Percentiles rank a stretch among this genome's conserved stretches.
phyloP scores from a whole-genome alignment of 2,797 vertebrate species.

The Anguilla megastoma region DNA sequence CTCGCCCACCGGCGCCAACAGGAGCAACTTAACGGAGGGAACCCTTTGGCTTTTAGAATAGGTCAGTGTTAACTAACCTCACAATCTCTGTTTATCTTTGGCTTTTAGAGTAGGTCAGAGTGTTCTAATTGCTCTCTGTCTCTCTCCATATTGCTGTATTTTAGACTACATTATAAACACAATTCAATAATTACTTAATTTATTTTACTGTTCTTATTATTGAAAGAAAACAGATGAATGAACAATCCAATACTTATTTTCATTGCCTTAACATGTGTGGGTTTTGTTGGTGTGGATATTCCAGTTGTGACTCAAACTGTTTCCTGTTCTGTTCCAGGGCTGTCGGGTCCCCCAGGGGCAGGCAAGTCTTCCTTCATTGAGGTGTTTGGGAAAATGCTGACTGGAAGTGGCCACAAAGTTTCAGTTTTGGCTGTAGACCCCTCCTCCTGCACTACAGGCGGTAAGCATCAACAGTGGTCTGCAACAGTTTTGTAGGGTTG shows the following conservation, averaged over 20 bases:
- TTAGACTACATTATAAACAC: not conserved
- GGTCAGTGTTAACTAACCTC: slow-evolving; percentile 75
- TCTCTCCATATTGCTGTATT: not conserved
- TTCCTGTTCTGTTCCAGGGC: slow-evolving; percentile 67
- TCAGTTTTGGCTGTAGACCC: slow-evolving; percentile 95
- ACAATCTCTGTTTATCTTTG: not conserved
- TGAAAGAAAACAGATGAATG: not conserved
- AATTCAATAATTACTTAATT: not conserved
- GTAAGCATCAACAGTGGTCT: slow-evolving; percentile 65
- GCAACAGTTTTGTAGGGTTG: not conserved
- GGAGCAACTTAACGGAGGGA: slow-evolving; percentile 80
- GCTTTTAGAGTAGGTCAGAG: too few species aligned
- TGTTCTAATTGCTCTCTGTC: too few species aligned
- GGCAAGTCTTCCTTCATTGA: slow-evolving; percentile 98
- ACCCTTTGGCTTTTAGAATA: slow-evolving; percentile 91
- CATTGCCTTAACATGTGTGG: not conserved
- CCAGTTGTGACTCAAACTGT: not conserved
- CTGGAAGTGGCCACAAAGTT: slow-evolving; percentile 84
- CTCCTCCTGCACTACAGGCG: slow-evolving; percentile 93
- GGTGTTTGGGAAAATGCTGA: slow-evolving; percentile 95
- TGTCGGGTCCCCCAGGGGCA: slow-evolving; percentile 95
- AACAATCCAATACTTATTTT: not conserved
- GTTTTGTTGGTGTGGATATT: slow-evolving; percentile 13
- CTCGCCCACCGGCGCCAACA: slow-evolving; percentile 81
- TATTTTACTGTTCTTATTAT: not conserved